Evolutionary conservation across 2,888 invertebrate genomes (phyloP).

Genomic region (Glomeris marginata): DNA sequence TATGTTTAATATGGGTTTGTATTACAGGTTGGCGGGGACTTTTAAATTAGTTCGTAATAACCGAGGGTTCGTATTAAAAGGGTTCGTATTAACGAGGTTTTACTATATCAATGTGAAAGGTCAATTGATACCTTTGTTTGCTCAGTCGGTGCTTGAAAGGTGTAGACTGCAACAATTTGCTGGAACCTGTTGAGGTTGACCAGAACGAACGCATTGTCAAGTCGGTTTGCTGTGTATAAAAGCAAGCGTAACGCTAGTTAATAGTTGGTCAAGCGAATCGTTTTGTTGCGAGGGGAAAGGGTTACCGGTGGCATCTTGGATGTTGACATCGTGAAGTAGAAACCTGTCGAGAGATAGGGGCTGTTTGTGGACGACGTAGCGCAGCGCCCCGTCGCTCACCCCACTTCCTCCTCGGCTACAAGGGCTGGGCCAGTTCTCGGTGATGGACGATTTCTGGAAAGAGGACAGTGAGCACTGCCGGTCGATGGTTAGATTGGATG

Average conservation of each 20-base stretch:
- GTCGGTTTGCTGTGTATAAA: constrained; percentile 23
- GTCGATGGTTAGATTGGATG: background rate
- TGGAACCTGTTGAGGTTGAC: constrained; percentile 34
- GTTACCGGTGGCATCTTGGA: constrained; percentile 22
- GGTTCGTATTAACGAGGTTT: no score
- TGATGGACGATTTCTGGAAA: constrained; percentile 31
- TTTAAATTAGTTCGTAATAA: no score
- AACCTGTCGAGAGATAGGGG: constrained; percentile 33
- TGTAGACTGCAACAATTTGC: constrained; percentile 33
- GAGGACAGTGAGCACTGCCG: constrained; percentile 9
- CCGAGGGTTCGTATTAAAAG: no score
- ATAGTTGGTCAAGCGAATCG: background rate
- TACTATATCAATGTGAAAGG: no score
- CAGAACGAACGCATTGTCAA: constrained; percentile 32
- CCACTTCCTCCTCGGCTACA: constrained; percentile 24
- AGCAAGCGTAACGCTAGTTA: background rate
- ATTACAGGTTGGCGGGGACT: no score
- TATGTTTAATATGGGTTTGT: no score
- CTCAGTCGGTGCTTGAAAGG: constrained; percentile 32
- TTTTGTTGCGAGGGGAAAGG: no score
- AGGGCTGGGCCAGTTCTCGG: constrained; percentile 31
- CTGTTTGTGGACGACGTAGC: constrained; percentile 34
- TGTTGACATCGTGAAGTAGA: constrained; percentile 31
- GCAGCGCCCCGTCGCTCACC: constrained; percentile 22
- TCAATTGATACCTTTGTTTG: constrained; percentile 29